phyloP scores from a whole-genome alignment of 2,888 invertebrate species.

The Perdita meconis region DNA sequence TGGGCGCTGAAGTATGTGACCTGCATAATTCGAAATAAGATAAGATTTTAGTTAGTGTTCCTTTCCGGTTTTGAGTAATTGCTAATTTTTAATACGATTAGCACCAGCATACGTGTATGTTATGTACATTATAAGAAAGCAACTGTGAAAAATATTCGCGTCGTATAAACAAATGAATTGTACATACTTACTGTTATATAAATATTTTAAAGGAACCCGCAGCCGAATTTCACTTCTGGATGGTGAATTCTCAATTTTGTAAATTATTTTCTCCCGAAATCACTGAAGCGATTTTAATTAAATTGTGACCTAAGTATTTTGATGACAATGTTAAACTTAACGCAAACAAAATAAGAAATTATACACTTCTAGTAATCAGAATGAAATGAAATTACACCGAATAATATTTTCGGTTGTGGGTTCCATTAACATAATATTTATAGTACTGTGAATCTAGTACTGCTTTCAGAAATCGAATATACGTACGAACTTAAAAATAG shows the following conservation, averaged over 20 bases:
- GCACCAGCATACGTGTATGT: constrained; percentile 35
- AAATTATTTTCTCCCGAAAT: too few species aligned
- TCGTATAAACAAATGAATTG: constrained; percentile 42
- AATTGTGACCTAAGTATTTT: too few species aligned
- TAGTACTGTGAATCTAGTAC: constrained; percentile 50
- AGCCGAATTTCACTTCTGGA: too few species aligned
- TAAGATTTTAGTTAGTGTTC: constrained; percentile 41
- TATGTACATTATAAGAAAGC: constrained; percentile 35
- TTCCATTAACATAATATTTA: constrained; percentile 21
- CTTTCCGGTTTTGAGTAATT: constrained; percentile 8
- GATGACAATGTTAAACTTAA: too few species aligned
- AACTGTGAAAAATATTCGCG: constrained; percentile 38
- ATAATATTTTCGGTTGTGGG: too few species aligned
- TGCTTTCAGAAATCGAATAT: constrained; percentile 48
- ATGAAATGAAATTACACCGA: too few species aligned
- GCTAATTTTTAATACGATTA: constrained; percentile 28
- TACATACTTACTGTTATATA: constrained; percentile 58
- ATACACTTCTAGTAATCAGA: too few species aligned
- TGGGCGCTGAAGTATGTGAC: constrained; percentile 25
- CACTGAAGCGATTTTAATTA: too few species aligned
- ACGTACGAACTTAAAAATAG: constrained; percentile 30
- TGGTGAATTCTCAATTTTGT: too few species aligned
- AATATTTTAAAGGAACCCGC: too few species aligned
- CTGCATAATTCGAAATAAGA: constrained; percentile 44
- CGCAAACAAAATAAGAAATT: too few species aligned